Evolutionary conservation across 2,113 vertebrate species (phyloP), one percentile per base, ranked within the genome.

Genomic region (Neolamprologus longior): DNA sequence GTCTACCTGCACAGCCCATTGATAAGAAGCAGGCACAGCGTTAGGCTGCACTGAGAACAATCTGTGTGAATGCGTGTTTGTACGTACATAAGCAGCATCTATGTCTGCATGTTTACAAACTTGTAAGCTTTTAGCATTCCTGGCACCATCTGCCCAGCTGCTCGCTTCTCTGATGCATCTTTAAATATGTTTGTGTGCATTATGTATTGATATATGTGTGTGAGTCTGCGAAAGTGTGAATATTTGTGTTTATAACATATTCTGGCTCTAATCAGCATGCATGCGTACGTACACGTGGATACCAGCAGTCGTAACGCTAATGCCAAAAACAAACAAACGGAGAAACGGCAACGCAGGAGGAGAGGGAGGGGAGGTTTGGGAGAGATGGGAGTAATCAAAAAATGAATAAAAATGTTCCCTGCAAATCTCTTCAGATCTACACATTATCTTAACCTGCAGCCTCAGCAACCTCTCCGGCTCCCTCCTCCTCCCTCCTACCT

Each of bases 341-440:
- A 82, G 84, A 94, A 95, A 96, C 87, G 87, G 91, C 90, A 89
- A 86, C 58, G 80, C 86, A 80, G 83, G 73, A 91, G 71, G 86
- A 83, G 85, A 89, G 84, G 66, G 89, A 73, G 86, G 78, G 40
- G 90, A 71, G 90, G 87, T 81, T 66, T 24, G 57, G 80, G 88
- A 87, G 90, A 92, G 90, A 87, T 84, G 92, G 88, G 92, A 93
- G 93, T 95, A 97, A 96, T 97, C 97, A 97, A 97, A 97, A 95
- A 97, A 96, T 95, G 97, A 97, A 97, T 98, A 97, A 97, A 97
- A 95, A 97, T 95, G 96, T 97, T 94, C 54, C 95, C 95, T 92
- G 91, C 92, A 97, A 97, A 97, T 97, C 96, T 97, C 91, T 93
- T 80, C 96, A 97, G 96, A 96, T 97, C 90, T 95, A 83, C 92